A percentile compares a stretch with the other conserved stretches of the same genome.
phyloP scores from a whole-genome alignment of 2,113 vertebrate genomes.

The Pristiophorus japonicus region DNA sequence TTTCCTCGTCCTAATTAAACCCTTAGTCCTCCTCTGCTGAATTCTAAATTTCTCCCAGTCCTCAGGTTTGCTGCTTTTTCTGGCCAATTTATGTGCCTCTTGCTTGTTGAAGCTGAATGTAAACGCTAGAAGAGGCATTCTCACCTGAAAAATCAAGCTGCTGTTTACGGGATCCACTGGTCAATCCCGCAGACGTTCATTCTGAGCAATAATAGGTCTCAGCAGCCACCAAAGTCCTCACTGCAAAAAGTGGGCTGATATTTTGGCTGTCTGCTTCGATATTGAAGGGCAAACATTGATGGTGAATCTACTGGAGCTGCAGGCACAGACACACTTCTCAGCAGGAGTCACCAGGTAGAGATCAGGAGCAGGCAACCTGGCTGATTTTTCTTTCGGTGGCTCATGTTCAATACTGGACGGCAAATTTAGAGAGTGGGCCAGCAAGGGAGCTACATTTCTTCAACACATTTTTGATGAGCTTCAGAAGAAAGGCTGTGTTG shows the following conservation, averaged over 20 bases:
- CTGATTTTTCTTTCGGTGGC: background rate
- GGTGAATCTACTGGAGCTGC: background rate
- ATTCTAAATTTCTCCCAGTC: too few relatives aligned
- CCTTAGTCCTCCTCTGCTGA: too few relatives aligned
- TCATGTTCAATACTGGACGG: background rate
- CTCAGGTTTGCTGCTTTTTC: too few relatives aligned
- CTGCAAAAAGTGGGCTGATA: background rate
- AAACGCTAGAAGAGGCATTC: background rate
- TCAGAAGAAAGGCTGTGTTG: background rate
- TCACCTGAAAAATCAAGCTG: background rate
- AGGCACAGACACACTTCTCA: background rate
- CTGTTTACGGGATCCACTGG: too few relatives aligned
- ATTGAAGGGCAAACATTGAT: background rate
- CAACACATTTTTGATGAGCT: background rate
- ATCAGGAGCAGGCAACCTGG: background rate
- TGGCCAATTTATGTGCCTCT: too few relatives aligned
- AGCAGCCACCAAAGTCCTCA: background rate
- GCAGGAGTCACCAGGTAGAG: background rate
- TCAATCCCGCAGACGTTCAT: background rate
- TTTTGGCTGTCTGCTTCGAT: background rate
- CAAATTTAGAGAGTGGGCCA: background rate
- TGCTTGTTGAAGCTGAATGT: background rate
- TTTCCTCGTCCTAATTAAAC: too few relatives aligned
- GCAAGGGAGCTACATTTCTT: background rate
- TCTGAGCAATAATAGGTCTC: background rate